Base-by-base conservation (phyloP, 1,140 invertebrate genomes). In the Cherax quadricarinatus region DNA sequence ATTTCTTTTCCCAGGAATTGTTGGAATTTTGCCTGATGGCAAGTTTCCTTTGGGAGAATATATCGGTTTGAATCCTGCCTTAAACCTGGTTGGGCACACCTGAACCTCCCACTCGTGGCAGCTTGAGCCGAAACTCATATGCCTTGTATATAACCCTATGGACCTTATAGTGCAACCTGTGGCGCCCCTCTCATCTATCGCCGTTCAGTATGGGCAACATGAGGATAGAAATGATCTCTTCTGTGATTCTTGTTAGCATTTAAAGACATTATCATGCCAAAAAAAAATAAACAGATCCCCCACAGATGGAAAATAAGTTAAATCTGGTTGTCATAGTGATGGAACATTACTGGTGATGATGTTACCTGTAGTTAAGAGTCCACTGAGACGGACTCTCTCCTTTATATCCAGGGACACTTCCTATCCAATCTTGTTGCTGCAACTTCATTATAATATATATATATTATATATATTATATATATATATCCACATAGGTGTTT, bases 11-110 rank as follows among this genome's bases (percentile, higher is more conserved):
- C 88, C 91, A 93, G 93, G 93, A 91, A 92, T 93, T 89, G 87
- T 93, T 90, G 91, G 93, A 89, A 89, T 93, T 89, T 91, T 92
- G 90, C 93, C 93, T 70, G 93, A 93, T 86, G 80, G 78, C 87
- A 93, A 93, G 91, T 92, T 93, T 86, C 90, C 87, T 86, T 92
- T 92, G 88, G 91, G 90, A 92, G 93, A 93, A 86, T 93, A 92
- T 93, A 92, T 92, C 75, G 93, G 90, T 78, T 86, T 93, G 89
- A 93, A 92, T 80, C 88, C 93, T 41, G 81, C 90, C 48, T 86
- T 93, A 84, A 88, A 86, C 90, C 90, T 91, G 83, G 90, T 91
- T 80, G 90, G 90, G 84, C 90, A 91, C 90, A 86, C 90, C 90
- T 91, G 90, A 91, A 85, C 41, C 48, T 53, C n/a, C 81, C 73